phyloP scores from a whole-genome alignment of 1,140 invertebrate genomes.

The Bombus soroeensis region DNA sequence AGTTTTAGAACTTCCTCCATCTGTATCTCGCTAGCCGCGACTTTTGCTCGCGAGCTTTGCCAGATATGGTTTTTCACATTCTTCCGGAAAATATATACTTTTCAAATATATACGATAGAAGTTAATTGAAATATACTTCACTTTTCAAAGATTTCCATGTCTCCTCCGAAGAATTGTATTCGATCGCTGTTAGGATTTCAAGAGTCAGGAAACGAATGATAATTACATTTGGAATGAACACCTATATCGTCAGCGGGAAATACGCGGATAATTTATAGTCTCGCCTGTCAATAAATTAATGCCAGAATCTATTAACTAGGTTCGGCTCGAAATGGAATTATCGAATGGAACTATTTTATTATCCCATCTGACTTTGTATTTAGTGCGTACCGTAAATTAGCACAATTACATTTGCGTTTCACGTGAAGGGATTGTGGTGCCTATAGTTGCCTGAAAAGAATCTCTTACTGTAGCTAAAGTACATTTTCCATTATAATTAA shows the following conservation, averaged over 20 bases:
- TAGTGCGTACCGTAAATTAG: neutral
- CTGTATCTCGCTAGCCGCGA: neutral
- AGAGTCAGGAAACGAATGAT: neutral
- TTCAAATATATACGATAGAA: neutral
- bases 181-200: neutral
- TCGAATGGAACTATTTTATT: neutral
- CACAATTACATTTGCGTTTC: neutral
- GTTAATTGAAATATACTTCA: neutral
- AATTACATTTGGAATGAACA: neutral
- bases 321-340: neutral
- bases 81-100: neutral
- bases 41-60: neutral
- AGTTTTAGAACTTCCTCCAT: neutral
- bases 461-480: neutral
- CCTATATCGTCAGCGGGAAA: neutral
- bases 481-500: neutral
- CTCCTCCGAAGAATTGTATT: neutral
- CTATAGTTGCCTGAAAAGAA: neutral
- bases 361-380: neutral
- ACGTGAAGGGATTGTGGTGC: too few relatives aligned
- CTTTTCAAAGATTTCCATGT: too few relatives aligned
- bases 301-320: neutral
- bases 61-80: neutral
- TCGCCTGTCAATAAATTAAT: constrained; percentile 5
- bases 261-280: neutral